Evolutionary conservation across 64 coral and sea anemone species (phyloP), one percentile per base, ranked within the genome.

Genomic region (Stichodactyla helianthus): DNA sequence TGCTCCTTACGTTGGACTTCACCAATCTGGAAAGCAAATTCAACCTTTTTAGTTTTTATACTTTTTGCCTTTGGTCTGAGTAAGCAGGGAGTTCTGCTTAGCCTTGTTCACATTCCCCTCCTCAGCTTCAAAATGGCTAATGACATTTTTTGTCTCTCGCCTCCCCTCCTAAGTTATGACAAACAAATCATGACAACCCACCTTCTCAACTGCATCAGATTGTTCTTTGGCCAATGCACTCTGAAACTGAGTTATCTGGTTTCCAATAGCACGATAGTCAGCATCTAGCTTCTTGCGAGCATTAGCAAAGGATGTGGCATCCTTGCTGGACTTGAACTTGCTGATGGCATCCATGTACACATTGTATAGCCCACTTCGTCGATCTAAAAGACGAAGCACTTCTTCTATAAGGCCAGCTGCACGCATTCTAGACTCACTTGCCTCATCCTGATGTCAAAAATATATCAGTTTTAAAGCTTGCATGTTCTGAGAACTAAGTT

Each of bases 351-450:
- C 97, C 7, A 89, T 62, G 77, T 95, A 99, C 59, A 94, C 93
- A 85, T 92, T 92, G 76, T 99, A 99, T 25, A 99, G 87, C 23
- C 97, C 93, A 86, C 91, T 90, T 50, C 91, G 93, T 58, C 93
- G 93, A 53, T 99, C 93, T 17, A 99, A 77, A 57, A 99, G 83
- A 28, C 97, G 93, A 17, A 88, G 90, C 14, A 93, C 82, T 84
- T 99, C 97, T 54, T 99, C 97, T 20, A 95, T 80, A 10, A 95
- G 88, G 61, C 97, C 93, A 88, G 97, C 97, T 7, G 97, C 97
- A 57, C 97, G 92, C 91, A 99, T 94, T n/a, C 93, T 85, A 0
- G 97, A 88, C 55, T 99, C 97, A 76, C 84, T 94, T 6, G 90
- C 97, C 86, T 89, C 97, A 84, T 99, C 97, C 97, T 99, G 25